Evolutionary conservation across 2,888 invertebrate species (phyloP).

Genomic region (Diogma glabrata): DNA sequence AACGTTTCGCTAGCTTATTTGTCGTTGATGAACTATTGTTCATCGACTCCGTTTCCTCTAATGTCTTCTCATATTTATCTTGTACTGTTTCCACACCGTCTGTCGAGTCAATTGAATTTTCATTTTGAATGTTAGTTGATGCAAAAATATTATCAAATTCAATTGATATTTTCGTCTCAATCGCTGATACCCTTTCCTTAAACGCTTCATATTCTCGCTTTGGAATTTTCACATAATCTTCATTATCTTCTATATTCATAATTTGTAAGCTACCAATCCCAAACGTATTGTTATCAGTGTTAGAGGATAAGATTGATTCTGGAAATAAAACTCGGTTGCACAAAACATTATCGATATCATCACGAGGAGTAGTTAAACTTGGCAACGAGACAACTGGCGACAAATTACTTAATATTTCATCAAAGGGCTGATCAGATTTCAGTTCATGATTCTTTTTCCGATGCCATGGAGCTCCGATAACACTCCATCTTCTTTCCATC

Average conservation of each 20-base stretch:
- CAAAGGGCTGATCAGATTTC: slow-evolving; percentile 6
- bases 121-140: neutral
- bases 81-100: slow-evolving; percentile 51
- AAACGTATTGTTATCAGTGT: too few species aligned
- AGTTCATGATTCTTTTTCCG: slow-evolving; percentile 14
- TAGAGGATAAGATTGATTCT: too few species aligned
- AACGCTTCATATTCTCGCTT: slow-evolving; percentile 69
- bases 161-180: slow-evolving; percentile 57
- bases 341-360: slow-evolving; percentile 38
- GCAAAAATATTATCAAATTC: slow-evolving; percentile 42
- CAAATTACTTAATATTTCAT: slow-evolving; percentile 25
- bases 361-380: slow-evolving; percentile 19
- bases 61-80: slow-evolving; percentile 59
- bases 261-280: too few species aligned
- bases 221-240: slow-evolving; percentile 57
- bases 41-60: slow-evolving; percentile 48
- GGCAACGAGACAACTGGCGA: slow-evolving; percentile 39
- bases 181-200: slow-evolving; percentile 59
- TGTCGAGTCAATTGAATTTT: slow-evolving; percentile 12
- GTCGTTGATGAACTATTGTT: slow-evolving; percentile 30
- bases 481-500: slow-evolving; percentile 45
- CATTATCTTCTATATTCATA: slow-evolving; percentile 28
- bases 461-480: slow-evolving; percentile 26
- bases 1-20: slow-evolving; percentile 55
- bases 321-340: slow-evolving; percentile 21